Evolutionary conservation across 2,797 vertebrate genomes (phyloP).

Genomic region (Danio jaintianensis): DNA sequence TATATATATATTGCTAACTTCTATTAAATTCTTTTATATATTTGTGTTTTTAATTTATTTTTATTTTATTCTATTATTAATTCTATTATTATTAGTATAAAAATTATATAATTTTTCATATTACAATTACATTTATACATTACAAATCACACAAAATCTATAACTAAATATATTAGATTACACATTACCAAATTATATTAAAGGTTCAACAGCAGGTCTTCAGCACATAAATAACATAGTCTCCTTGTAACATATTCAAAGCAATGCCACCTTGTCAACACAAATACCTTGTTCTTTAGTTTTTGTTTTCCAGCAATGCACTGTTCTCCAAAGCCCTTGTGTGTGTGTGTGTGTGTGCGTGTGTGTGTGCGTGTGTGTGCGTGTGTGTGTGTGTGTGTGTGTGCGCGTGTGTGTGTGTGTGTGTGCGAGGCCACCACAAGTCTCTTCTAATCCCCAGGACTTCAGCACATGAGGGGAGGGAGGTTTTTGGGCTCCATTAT

Average conservation of each 20-base stretch:
- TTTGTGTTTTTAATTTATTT: no score
- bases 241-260: constrained; percentile 1
- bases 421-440: constrained; percentile 25
- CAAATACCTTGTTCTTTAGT: not conserved
- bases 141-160: no score
- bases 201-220: not conserved
- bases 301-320: not conserved
- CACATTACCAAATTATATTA: not conserved
- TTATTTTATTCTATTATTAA: no score
- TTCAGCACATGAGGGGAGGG: constrained; percentile 77
- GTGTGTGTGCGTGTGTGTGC: no score
- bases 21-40: no score
- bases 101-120: no score
- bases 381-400: no score
- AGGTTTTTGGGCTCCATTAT: constrained; percentile 71
- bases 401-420: no score
- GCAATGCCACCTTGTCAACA: constrained; percentile 10
- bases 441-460: constrained; percentile 54
- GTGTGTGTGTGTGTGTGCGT: no score
- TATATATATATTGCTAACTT: no score
- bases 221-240: not conserved
- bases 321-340: constrained; percentile 1
- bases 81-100: no score
- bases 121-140: no score
- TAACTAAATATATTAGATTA: not conserved